These are phyloP conservation scores for Eristalinus aeneus DNA, from an alignment of 2,888 invertebrate genomes.

Conservation along the genomic window DNA sequence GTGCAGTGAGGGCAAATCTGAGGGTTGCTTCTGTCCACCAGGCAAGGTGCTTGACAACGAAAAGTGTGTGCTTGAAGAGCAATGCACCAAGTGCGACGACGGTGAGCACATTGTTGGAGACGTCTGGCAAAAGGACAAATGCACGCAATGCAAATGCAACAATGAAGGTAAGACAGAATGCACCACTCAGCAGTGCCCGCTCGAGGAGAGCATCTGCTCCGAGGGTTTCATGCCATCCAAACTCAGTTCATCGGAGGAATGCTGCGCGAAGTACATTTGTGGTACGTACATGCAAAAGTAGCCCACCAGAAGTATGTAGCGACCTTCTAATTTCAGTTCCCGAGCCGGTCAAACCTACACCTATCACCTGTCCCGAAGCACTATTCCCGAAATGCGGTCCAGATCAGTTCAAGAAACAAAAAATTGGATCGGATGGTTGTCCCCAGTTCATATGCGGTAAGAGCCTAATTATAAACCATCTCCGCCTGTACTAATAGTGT, in stretches of 20 bases:
- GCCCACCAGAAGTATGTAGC: background rate
- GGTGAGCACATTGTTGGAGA: constrained; percentile 86
- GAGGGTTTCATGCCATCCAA: constrained; percentile 83
- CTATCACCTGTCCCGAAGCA: constrained; percentile 84
- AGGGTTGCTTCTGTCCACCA: constrained; percentile 93
- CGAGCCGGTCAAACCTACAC: constrained; percentile 80
- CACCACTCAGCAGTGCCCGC: constrained; percentile 83
- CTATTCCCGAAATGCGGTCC: constrained; percentile 86
- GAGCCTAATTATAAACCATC: constrained; percentile 69
- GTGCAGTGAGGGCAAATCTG: constrained; percentile 82
- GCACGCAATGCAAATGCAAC: constrained; percentile 87
- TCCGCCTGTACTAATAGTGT: background rate
- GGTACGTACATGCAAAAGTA: constrained; percentile 13
- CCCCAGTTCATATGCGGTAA: constrained; percentile 88
- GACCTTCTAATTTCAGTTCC: constrained; percentile 80
- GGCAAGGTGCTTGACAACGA: constrained; percentile 87
- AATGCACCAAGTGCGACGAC: constrained; percentile 89
- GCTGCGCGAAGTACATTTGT: constrained; percentile 88
- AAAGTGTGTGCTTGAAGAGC: constrained; percentile 86
- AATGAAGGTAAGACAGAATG: constrained; percentile 83
- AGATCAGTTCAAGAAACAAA: constrained; percentile 87
- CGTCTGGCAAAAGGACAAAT: constrained; percentile 85
- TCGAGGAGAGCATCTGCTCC: constrained; percentile 83
- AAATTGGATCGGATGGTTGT: constrained; percentile 85
- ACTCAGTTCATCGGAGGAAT: constrained; percentile 83